These are phyloP conservation scores for Tanaodytes sp. DNA, from an alignment of 2,888 invertebrate genomes.

Conservation along the genomic window DNA sequence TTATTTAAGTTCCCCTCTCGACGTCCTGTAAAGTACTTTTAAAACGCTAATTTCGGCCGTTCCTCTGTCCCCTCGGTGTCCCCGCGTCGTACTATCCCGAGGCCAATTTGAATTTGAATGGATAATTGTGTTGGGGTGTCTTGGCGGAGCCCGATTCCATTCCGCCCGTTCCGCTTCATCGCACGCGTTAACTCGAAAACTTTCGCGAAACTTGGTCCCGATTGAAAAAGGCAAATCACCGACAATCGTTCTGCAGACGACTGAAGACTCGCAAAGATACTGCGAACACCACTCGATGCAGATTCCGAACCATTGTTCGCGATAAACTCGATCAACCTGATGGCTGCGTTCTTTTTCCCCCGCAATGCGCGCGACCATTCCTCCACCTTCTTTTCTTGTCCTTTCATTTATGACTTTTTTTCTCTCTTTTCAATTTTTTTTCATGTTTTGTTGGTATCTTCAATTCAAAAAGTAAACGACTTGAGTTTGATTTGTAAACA, in stretches of 20 bases:
- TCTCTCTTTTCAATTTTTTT: no score
- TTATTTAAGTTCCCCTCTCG: conserved; percentile 23
- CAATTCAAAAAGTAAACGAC: no score
- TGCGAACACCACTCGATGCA: not conserved
- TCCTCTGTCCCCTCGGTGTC: no score
- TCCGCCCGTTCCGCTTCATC: conserved; percentile 32
- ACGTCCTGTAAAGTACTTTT: conserved; percentile 31
- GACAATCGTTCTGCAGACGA: conserved; percentile 18
- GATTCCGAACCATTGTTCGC: not conserved
- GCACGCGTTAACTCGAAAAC: conserved; percentile 46
- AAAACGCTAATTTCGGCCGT: conserved; percentile 57
- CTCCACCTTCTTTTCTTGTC: no score
- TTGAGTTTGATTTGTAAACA: not conserved
- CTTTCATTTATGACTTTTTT: no score
- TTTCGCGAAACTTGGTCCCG: conserved; percentile 41
- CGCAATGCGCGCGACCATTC: no score
- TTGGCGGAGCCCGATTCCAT: conserved; percentile 13
- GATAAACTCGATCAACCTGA: conserved; percentile 10
- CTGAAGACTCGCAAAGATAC: not conserved
- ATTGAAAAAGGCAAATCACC: conserved; percentile 42
- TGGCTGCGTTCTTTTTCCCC: not conserved
- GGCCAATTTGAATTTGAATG: conserved; percentile 60
- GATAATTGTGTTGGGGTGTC: conserved; percentile 58
- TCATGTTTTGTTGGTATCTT: no score
- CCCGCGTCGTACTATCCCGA: conserved; percentile 31